Base-by-base conservation (phyloP, 1,140 invertebrate genomes). In the Epicauta chinensis region DNA sequence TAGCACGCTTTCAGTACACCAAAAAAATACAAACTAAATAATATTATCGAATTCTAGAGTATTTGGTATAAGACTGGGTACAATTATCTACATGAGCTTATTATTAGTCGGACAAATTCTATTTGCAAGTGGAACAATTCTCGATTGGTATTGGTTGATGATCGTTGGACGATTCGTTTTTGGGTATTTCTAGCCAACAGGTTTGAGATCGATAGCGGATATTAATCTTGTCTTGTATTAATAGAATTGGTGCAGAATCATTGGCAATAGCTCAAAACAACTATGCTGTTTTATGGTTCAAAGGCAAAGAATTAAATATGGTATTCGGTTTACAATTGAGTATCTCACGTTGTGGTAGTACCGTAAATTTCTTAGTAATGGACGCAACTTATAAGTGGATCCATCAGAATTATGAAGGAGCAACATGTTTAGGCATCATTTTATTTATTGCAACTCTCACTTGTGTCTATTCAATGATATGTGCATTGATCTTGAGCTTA, bases 221-320 rank as follows among this genome's bases (percentile, higher is more conserved):
- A 29, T 4, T 54, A 51, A 63, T 16, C 44, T 49, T 7, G 43
- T 5, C 41, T 45, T 15, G 13, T 2, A 30, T 59, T 47, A 53
- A 63, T 77, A 93, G 91, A 45, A 91, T 98, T 72, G 95, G 95
- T 13, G 93, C 91, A 12, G 96, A 98, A 75, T 97, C 93, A 0
- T 70, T 98, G 38, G 88, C 91, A 35, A 94, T 98, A 2, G 94
- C 93, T n/a, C 94, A 97, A 67, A 98, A 98, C 67, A 95, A 88
- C 58, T 98, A 98, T 75, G 92, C 94, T 1, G 95, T 97, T 0
- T 77, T 91, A 13, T 98, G 95, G 96, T 98, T 98, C 65, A 93
- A 95, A 73, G 94, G 93, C 6, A 94, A 92, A 74, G 94, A 97
- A 75, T 74, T 98, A 16, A 98, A 98, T 68, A 95, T 97, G 88